Percentiles rank a stretch among this genome's conserved stretches.
Conservation (phyloP, 2,113 vertebrate genomes). For the Rhabdornis inornatus region DNA sequence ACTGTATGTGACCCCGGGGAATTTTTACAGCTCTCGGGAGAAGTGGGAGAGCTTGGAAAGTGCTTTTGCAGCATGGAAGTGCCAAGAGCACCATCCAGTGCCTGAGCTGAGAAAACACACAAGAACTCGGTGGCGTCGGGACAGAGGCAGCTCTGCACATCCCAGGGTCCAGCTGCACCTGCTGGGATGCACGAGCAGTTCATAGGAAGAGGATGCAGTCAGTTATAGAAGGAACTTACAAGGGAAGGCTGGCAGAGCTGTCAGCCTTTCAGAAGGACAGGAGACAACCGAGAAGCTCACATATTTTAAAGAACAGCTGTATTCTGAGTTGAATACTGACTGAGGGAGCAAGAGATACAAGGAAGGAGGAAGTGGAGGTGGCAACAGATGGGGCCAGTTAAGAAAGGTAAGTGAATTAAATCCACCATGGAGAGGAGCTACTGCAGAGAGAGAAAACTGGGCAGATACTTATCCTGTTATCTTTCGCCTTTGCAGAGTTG, state of each 20-base stretch:
- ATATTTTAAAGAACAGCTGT: not conserved
- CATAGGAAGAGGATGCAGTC: not conserved
- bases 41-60: not conserved
- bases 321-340: not conserved
- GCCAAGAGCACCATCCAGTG: constrained; percentile 56
- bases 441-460: not conserved
- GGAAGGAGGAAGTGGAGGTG: not conserved
- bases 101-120: constrained; percentile 7
- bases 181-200: not conserved
- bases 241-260: not conserved
- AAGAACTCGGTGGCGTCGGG: not conserved
- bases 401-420: not conserved
- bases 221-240: not conserved
- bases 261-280: not conserved
- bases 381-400: not conserved
- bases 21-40: not conserved
- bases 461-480: not conserved
- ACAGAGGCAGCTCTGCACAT: not conserved
- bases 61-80: not conserved
- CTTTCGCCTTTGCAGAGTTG: not conserved
- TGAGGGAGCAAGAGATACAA: not conserved
- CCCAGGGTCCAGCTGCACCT: not conserved
- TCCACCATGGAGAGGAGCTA: not conserved
- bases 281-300: not conserved
- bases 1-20: not conserved